Evolutionary conservation across 2,113 vertebrate species (phyloP).

Genomic region (Cricetomys ansorgei): DNA sequence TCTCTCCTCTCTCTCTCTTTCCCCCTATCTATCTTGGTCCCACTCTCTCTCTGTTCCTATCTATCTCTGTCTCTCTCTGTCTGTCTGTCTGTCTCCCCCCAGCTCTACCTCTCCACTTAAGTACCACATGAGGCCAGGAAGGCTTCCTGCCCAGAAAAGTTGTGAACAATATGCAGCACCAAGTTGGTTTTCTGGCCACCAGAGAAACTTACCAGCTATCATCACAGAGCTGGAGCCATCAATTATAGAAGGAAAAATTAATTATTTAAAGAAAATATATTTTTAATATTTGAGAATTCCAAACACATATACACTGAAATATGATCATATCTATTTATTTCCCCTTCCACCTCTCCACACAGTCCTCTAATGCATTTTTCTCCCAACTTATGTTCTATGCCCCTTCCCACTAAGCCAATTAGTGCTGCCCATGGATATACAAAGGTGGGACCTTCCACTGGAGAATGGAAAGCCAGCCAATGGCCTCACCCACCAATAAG

Average conservation of each 20-base stretch:
- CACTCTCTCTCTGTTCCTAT: too few species aligned
- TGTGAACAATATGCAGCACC: background rate
- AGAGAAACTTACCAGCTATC: slow-evolving; percentile 55
- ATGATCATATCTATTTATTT: background rate
- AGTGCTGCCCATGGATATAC: background rate
- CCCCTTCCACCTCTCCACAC: background rate
- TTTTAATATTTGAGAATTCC: background rate
- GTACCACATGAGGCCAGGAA: background rate
- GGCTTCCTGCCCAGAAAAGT: slow-evolving; percentile 35
- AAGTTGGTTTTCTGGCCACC: slow-evolving; percentile 39
- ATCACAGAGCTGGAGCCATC: background rate
- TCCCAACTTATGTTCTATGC: background rate
- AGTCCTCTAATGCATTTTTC: background rate
- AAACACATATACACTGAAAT: background rate
- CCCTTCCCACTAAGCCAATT: background rate
- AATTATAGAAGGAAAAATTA: slow-evolving; percentile 39
- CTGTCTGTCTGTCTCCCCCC: too few species aligned
- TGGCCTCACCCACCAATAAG: background rate
- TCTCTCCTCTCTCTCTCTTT: too few species aligned
- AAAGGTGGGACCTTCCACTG: background rate
- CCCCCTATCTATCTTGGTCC: too few species aligned
- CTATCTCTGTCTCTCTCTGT: too few species aligned
- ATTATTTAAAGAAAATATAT: background rate
- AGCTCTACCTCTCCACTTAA: slow-evolving; percentile 23
- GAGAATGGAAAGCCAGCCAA: background rate